Base-by-base conservation (phyloP, 2,888 invertebrate species). In the Trissonchulus sp. region DNA sequence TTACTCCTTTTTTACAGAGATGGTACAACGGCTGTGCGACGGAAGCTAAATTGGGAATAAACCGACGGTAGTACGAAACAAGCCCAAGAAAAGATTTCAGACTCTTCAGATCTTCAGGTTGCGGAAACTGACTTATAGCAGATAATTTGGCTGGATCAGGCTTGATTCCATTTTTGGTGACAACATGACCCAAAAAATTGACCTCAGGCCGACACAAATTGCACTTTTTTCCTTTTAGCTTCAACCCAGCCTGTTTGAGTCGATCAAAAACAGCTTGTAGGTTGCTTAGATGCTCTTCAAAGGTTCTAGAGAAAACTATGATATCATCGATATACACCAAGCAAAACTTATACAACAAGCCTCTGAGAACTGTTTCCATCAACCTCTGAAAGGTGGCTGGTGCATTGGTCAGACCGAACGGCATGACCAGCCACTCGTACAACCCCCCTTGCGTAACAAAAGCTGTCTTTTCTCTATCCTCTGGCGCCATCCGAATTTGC, bases 51-150 rank as follows among this genome's bases (percentile, higher is more conserved):
- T 79, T 73, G 23, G 75, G 76, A 15, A 79, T 73, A 35, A 75
- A 77, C 33, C 72, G 60, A 8, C 79, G 68, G 36, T 76, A 79
- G 72, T 79, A 79, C 1, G 62, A 37, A 23, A 74, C 75, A 75
- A 81, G 74, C 0, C 80, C 80, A 1, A 81, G 72, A 33, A 80
- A 78, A 1, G 76, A 30, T 30, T 74, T 69, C 1, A 79, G 74
- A 69, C 78, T 74, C 23, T 74, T 76, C 0, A 76, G 38, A 72
- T 75, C 77, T 0, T n/a, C 72, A 0, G 80, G 80, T 0, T 15
- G 63, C 1, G 79, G 78, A 35, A 78, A 76, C 0, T 76, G 62
- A 2, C 36, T 1, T 23, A 80, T 77, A 15, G 68, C 73, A 15
- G 63, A 48, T 15, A 79, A 28, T 62, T 78, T 77, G 1, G 74